Base-by-base conservation (phyloP, 2,888 invertebrate species). In the Heliconius erato region DNA sequence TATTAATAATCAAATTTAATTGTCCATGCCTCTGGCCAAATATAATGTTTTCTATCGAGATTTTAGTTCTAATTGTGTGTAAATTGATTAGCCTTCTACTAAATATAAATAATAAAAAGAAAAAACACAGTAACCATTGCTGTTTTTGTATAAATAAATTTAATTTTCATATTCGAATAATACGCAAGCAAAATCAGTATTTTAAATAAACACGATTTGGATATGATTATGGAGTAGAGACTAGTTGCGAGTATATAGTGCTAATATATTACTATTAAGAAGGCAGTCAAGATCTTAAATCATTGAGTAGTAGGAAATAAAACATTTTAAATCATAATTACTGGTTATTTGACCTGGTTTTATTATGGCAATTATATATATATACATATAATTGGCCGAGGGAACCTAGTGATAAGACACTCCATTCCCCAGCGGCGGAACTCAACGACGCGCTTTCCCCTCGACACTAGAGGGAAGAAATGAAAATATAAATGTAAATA, bases 1-100 rank as follows among this genome's bases (percentile, higher is more conserved):
- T 84, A 85, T 82, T 83, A 49, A 84, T 85, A 86, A 87, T 86
- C 84, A 86, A 85, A 87, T 82, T 86, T 87, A 86, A 87, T 87
- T 87, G 87, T 85, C 68, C 72, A 79, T 82, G 87, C 87, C 88
- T 79, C 84, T 82, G 87, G 88, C 88, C 77, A 83, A 84, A 84
- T 83, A 72, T 74, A 81, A 84, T 83, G 81, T 84, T 77, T 82
- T 84, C 79, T 77, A 80, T 79, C 63, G 67, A 59, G 7, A 68
- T 54, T 82, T 80, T 63, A 74, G 67, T 49, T 80, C 79, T 74
- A 74, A 83, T 79, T 83, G 69, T 83, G 44, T 74, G 32, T 81
- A 63, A 82, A 82, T 80, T 82, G 71, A 79, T 78, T 78, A 74
- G 40, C 71, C 28, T 69, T 71, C 32, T 72, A 63, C 69, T 49